Base-by-base conservation (phyloP, 1,140 invertebrate genomes). In the Dryas iulia region DNA sequence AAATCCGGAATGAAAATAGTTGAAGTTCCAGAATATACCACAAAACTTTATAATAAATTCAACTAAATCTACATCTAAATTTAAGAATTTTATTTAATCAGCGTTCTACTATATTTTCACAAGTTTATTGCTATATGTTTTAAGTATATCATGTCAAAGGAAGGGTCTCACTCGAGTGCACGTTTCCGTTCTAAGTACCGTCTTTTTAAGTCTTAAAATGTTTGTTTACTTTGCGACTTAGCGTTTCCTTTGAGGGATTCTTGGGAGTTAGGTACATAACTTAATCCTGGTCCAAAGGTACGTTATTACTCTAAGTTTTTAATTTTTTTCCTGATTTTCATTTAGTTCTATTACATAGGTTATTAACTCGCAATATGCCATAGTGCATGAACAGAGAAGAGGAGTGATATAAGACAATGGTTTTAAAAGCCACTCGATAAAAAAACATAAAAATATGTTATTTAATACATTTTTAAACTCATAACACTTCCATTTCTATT, bases 191-290 rank as follows among this genome's bases (percentile, higher is more conserved):
- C 14, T 47, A 21, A 47, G 39, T 47, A 47, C 14, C 39, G 39
- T 47, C 39, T 57, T 59, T 61, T 39, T 68, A 68, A 68, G 47
- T 68, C 59, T 61, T 31, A 68, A 68, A 59, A 68, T 61, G 66
- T 61, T 68, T 68, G 66, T 68, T 56, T 68, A 56, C 60, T 68
- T 61, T 68, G 53, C 58, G 52, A 56, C 59, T 61, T 66, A 58
- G 21, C 35, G 57, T 30, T 52, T 68, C 53, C 30, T 68, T 68
- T 61, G 59, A 60, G 60, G 59, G 66, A 68, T 68, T 61, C 61
- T 35, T 30, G 21, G 21, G 63, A 56, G 57, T 66, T 66, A n/a
- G n/a, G n/a, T 71, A 62, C 52, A 24, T 47, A 66, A 71, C 56
- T 62, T 62, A 53, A 35, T 58, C 26, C 21, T 10, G 59, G 24